Base-by-base conservation (phyloP, 2,113 vertebrate species). In the Montifringilla adamsi region DNA sequence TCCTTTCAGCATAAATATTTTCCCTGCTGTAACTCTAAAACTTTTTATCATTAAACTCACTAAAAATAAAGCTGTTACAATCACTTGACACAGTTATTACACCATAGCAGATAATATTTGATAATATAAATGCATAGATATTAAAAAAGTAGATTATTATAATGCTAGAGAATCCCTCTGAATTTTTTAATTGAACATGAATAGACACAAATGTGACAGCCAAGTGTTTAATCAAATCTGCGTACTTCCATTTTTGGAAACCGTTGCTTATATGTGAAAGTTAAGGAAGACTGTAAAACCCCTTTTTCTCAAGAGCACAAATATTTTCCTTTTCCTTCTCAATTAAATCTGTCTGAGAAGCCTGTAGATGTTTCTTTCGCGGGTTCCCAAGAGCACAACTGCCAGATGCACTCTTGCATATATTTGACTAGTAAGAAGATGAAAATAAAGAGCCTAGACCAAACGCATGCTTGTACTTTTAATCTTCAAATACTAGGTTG, bases 171-270 rank as follows among this genome's bases (percentile, higher is more conserved):
- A 90, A 95, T 80, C 63, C 31, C 35, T 91, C 63, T 83, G 67
- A 86, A 80, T 91, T 83, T 93, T 97, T 93, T 94, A 95, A 96
- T 94, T 95, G 87, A 93, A 93, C 62, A 78, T 4, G 43, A 92
- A 87, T 62, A 90, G 72, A 89, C 81, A 89, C 70, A 85, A 93
- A 85, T 77, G 39, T 76, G 87, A 83, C 87, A 91, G 91, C 67
- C 82, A 95, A 95, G 50, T 93, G 33, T 83, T 95, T 91, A 89
- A 95, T 79, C 46, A 95, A 84, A 94, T 88, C 63, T 83, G 33
- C 14, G 13, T 63, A 85, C 67, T 95, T 93, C 81, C 69, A 94
- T 46, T 46, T 94, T 67, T 79, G 58, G 70, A 95, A 95, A 87
- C 37, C 0, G 0, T 55, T 91, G 44, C 58, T 91, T 83, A 76